Conservation (phyloP, 2,888 invertebrate genomes). For the Plebejus melissa region DNA sequence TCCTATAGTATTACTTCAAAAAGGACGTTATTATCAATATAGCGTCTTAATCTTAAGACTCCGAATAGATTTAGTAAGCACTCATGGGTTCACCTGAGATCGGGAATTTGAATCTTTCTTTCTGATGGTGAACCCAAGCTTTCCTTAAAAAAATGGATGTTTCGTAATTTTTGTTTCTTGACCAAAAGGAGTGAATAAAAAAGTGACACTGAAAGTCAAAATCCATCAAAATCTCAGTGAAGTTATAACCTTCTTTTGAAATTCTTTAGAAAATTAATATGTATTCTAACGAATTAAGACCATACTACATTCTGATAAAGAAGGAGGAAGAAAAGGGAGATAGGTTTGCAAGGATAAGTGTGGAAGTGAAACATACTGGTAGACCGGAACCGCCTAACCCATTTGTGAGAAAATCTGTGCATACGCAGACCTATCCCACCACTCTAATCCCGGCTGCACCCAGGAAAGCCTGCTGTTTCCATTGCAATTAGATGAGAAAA, state of each 20-base stretch:
- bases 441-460: slow-evolving; percentile 61
- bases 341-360: slow-evolving; percentile 59
- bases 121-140: no score
- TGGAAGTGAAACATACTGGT: slow-evolving; percentile 61
- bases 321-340: slow-evolving; percentile 73
- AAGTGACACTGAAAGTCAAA: not conserved
- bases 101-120: no score
- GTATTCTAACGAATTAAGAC: slow-evolving; percentile 63
- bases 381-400: slow-evolving; percentile 53
- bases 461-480: slow-evolving; percentile 57
- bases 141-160: no score
- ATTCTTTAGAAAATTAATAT: slow-evolving; percentile 41
- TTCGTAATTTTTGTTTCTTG: no score
- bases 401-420: slow-evolving; percentile 55
- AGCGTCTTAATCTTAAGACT: no score
- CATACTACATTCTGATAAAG: slow-evolving; percentile 58
- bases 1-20: no score
- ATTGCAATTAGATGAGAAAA: slow-evolving; percentile 52
- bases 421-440: slow-evolving; percentile 66
- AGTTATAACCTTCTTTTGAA: slow-evolving; percentile 18
- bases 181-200: not conserved
- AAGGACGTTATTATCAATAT: no score
- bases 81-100: no score
- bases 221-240: not conserved
- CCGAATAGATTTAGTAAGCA: no score